Evolutionary conservation across 1,140 invertebrate species (phyloP).

Genomic region (Lerema accius): DNA sequence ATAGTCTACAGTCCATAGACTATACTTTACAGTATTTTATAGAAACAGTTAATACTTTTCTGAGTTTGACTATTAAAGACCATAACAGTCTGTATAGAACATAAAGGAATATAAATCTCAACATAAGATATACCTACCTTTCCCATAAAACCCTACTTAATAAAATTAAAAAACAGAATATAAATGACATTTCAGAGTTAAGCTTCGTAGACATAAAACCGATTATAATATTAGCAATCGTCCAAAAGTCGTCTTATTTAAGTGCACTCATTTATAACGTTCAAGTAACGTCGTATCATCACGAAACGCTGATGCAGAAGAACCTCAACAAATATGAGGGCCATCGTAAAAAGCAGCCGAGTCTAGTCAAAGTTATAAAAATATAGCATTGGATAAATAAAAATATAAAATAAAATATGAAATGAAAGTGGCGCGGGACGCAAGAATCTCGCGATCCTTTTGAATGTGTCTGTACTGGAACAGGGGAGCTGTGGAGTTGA

Average conservation of each 20-base stretch:
- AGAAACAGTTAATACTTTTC: no score
- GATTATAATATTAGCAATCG: background rate
- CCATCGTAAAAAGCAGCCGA: slow-evolving; percentile 59
- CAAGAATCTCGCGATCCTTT: slow-evolving; percentile 74
- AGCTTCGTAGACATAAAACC: background rate
- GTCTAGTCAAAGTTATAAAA: slow-evolving; percentile 71
- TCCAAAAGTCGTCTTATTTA: background rate
- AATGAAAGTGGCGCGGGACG: slow-evolving; percentile 76
- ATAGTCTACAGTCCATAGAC: no score
- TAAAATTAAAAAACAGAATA: no score
- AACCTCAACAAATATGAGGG: slow-evolving; percentile 32
- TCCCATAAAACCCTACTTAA: no score
- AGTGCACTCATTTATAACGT: slow-evolving; percentile 5
- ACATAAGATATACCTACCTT: no score
- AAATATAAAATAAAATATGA: slow-evolving; percentile 80
- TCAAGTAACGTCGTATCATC: slow-evolving; percentile 40
- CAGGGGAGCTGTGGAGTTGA: slow-evolving; percentile 40
- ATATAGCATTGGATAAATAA: slow-evolving; percentile 75
- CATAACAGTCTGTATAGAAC: no score
- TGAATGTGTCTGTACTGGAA: slow-evolving; percentile 64
- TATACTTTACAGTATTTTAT: no score
- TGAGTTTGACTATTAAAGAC: no score
- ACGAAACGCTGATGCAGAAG: slow-evolving; percentile 63
- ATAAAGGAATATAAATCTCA: no score
- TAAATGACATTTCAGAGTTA: background rate